Conservation (phyloP, 2,113 vertebrate genomes). For the Rhea pennata region DNA sequence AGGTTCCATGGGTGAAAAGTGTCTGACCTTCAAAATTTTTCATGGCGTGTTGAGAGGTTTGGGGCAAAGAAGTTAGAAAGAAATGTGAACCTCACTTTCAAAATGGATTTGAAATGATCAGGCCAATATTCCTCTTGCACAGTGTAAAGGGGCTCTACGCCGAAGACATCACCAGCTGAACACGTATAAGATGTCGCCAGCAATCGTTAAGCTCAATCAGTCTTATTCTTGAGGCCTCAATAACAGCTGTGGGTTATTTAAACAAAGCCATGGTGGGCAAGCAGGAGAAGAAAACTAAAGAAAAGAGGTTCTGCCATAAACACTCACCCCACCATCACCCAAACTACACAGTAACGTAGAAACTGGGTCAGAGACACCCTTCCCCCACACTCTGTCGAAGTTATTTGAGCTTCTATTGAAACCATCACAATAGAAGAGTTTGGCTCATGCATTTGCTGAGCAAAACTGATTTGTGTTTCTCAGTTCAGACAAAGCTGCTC, state of each 20-base stretch:
- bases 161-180: slow-evolving; percentile 36
- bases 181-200: not conserved
- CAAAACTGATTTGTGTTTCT: slow-evolving; percentile 57
- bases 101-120: not conserved
- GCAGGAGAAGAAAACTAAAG: slow-evolving; percentile 24
- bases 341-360: not conserved
- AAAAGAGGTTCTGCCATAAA: slow-evolving; percentile 34
- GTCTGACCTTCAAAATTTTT: not conserved
- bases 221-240: slow-evolving; percentile 33
- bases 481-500: slow-evolving; percentile 34
- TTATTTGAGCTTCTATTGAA: slow-evolving; percentile 70
- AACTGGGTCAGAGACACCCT: slow-evolving; percentile 68
- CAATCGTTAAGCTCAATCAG: slow-evolving; percentile 51
- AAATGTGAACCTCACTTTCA: slow-evolving; percentile 9
- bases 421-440: slow-evolving; percentile 64
- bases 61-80: not conserved
- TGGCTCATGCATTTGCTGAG: slow-evolving; percentile 43
- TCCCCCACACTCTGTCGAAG: slow-evolving; percentile 56
- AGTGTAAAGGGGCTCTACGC: not conserved
- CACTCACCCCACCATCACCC: not conserved
- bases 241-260: slow-evolving; percentile 58
- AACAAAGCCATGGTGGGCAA: slow-evolving; percentile 35
- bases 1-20: not conserved
- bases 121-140: not conserved
- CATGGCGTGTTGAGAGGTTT: not conserved